A percentile compares a stretch with the other conserved stretches of the same genome.
Evolutionary conservation across 2,888 invertebrate genomes (phyloP).

Genomic region (Glaucopsyche alexis): DNA sequence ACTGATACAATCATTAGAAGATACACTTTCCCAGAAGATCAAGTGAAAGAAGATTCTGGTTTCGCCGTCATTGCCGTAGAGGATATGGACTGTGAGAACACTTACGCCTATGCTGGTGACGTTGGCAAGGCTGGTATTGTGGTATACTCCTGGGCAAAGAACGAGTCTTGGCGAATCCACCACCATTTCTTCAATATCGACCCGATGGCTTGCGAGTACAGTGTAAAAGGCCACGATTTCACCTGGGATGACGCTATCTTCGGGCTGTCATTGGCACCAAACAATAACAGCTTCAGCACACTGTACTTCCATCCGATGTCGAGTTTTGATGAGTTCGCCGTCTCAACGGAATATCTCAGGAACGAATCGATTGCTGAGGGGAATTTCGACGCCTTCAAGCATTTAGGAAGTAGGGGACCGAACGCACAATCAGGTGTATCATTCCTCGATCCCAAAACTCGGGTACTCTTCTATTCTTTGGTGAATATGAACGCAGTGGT

Average conservation of each 20-base stretch:
- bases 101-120: conserved; percentile 87
- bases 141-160: conserved; percentile 86
- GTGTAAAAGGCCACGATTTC: conserved; percentile 84
- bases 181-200: conserved; percentile 86
- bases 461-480: conserved; percentile 86
- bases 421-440: conserved; percentile 87
- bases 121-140: conserved; percentile 84
- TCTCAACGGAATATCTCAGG: conserved; percentile 84
- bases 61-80: conserved; percentile 90
- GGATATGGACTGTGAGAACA: conserved; percentile 85
- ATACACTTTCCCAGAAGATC: conserved; percentile 82
- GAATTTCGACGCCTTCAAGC: conserved; percentile 83
- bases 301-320: conserved; percentile 90
- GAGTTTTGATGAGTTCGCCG: conserved; percentile 87
- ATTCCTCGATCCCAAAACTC: conserved; percentile 85
- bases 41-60: conserved; percentile 83
- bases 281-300: conserved; percentile 83
- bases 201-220: conserved; percentile 86
- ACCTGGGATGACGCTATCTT: conserved; percentile 90
- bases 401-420: conserved; percentile 84
- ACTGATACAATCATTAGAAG: conserved; percentile 85
- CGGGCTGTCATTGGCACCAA: conserved; percentile 84
- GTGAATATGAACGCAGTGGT: conserved; percentile 88
- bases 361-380: conserved; percentile 78
- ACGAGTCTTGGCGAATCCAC: conserved; percentile 86